These are phyloP conservation scores for Pandion haliaetus DNA, from an alignment of 2,113 vertebrate species.

Conservation along the genomic window DNA sequence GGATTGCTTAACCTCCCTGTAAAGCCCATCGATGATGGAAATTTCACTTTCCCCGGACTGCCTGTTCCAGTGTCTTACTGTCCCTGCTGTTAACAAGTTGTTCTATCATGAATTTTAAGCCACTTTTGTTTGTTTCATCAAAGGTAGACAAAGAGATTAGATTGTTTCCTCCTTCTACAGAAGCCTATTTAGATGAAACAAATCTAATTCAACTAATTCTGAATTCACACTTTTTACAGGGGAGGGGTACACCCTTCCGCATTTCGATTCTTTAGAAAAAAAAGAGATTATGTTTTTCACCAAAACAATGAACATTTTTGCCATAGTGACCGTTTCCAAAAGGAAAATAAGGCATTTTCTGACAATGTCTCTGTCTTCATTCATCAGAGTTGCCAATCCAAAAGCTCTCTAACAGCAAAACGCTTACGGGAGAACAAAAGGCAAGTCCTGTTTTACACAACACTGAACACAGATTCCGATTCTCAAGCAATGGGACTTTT, in stretches of 20 bases:
- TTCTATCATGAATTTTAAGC: background rate
- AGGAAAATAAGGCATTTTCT: background rate
- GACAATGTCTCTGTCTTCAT: background rate
- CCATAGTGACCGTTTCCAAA: background rate
- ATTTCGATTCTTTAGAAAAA: background rate
- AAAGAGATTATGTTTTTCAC: background rate
- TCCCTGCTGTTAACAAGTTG: background rate
- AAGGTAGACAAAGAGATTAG: background rate
- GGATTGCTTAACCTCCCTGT: background rate
- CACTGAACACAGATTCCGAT: background rate
- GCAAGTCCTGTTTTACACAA: background rate
- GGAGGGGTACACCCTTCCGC: background rate
- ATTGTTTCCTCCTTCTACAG: background rate
- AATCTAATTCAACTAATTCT: background rate
- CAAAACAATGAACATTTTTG: background rate
- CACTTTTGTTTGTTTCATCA: background rate
- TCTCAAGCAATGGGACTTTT: background rate
- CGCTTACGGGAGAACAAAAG: background rate
- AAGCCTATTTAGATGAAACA: background rate
- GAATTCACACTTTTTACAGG: background rate
- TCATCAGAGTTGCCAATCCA: background rate
- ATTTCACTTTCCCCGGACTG: background rate
- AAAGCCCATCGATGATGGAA: background rate
- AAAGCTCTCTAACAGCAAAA: background rate
- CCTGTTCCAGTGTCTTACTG: background rate